phyloP scores from a whole-genome alignment of 1,140 invertebrate genomes.

The Brachionus koreanus region DNA sequence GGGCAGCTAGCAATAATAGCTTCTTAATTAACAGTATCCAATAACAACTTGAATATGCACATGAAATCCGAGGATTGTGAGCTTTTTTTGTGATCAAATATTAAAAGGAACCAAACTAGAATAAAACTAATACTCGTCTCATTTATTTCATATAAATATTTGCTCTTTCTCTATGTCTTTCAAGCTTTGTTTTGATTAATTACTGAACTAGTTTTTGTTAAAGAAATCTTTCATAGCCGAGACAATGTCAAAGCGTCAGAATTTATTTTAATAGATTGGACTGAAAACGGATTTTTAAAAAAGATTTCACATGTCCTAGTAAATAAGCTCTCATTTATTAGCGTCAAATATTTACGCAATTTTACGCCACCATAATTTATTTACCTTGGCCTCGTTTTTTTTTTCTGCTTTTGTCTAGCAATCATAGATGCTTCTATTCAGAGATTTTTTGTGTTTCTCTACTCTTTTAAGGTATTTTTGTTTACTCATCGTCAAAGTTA shows the following conservation, averaged over 20 bases:
- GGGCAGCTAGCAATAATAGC: neutral
- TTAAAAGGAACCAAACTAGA: slow-evolving; percentile 28
- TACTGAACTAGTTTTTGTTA: slow-evolving; percentile 23
- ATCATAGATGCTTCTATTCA: neutral
- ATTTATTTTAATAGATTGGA: neutral
- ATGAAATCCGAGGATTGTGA: neutral
- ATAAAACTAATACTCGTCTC: neutral
- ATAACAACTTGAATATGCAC: neutral
- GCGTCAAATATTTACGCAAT: neutral
- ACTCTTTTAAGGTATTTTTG: neutral
- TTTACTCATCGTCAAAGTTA: slow-evolving; percentile 2
- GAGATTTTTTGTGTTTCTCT: neutral
- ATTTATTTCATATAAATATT: slow-evolving; percentile 32
- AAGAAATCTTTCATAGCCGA: neutral
- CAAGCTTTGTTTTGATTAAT: slow-evolving; percentile 19
- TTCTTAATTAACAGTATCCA: neutral
- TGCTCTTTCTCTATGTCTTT: slow-evolving; percentile 6
- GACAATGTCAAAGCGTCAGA: neutral
- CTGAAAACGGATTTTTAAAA: neutral
- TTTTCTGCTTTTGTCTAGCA: neutral
- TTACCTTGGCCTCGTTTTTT: neutral
- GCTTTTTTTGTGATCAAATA: slow-evolving; percentile 16
- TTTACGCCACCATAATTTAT: neutral
- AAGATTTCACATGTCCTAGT: too few species aligned
- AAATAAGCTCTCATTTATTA: too few species aligned